These are phyloP conservation scores for Tridacna crocea DNA, from an alignment of 2,888 invertebrate genomes.

Conservation along the genomic window DNA sequence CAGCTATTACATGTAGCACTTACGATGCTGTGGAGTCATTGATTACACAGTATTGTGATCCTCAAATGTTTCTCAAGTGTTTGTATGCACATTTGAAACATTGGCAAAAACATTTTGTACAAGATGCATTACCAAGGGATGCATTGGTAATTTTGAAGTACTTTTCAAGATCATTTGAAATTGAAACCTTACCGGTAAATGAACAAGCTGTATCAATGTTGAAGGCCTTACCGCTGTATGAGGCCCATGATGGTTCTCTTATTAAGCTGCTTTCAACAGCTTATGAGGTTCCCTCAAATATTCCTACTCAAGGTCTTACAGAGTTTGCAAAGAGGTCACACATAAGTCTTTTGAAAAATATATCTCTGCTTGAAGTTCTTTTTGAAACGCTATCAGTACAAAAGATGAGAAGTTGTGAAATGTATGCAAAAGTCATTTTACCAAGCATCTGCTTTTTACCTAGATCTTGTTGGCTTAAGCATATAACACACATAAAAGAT, in stretches of 20 bases:
- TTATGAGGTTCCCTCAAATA: neutral
- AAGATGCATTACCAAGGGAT: neutral
- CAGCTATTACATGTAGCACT: neutral
- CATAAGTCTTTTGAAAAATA: neutral
- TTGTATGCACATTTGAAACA: neutral
- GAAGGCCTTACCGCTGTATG: too few relatives aligned
- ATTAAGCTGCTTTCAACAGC: too few relatives aligned
- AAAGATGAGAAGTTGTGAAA: neutral
- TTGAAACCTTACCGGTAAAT: neutral
- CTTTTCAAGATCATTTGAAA: neutral
- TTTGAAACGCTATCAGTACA: neutral
- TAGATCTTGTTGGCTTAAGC: neutral
- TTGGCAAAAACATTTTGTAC: neutral
- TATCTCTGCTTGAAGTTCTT: neutral
- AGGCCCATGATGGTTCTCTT: too few relatives aligned
- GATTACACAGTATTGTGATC: neutral
- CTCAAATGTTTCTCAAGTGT: neutral
- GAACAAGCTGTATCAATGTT: neutral
- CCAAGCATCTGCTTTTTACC: conserved; percentile 15
- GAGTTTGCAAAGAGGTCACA: neutral
- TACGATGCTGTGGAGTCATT: neutral
- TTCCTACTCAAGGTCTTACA: neutral
- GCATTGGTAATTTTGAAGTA: neutral
- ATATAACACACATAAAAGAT: conserved; percentile 23
- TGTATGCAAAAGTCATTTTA: conserved; percentile 24